Evolutionary conservation across 2,888 invertebrate genomes (phyloP).

Genomic region (Leptinotarsa haldemani): DNA sequence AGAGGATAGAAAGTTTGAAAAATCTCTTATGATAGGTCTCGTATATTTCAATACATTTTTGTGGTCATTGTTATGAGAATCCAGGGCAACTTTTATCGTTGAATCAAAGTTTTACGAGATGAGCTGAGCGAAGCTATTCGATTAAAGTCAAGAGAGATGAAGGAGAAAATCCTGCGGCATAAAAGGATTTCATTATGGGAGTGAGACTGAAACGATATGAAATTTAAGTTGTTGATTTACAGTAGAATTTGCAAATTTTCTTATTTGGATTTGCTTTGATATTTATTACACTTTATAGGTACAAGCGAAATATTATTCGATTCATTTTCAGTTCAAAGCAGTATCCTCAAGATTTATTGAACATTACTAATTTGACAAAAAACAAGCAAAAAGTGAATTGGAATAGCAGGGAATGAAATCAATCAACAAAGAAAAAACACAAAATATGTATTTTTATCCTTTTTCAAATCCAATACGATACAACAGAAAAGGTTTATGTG

Average conservation of each 20-base stretch:
- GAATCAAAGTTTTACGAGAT: constrained; percentile 6
- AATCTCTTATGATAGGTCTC: background rate
- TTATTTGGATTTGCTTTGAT: too few relatives aligned
- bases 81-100: constrained; percentile 5
- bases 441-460: too few relatives aligned
- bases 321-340: too few relatives aligned
- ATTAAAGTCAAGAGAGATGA: background rate
- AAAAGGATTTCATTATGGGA: background rate
- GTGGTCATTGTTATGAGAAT: constrained; percentile 10
- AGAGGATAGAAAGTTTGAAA: constrained; percentile 1
- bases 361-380: too few relatives aligned
- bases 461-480: too few relatives aligned
- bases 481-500: too few relatives aligned
- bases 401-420: too few relatives aligned
- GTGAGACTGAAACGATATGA: background rate
- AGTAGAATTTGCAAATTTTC: background rate
- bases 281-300: too few relatives aligned
- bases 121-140: background rate
- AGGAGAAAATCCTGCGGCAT: background rate
- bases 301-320: too few relatives aligned
- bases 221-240: background rate
- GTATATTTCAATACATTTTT: constrained; percentile 6
- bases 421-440: too few relatives aligned
- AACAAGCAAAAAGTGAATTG: too few relatives aligned
- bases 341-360: too few relatives aligned